Percentiles rank a stretch among this genome's conserved stretches.
phyloP scores from a whole-genome alignment of 2,113 vertebrate genomes.

The Peucedramus taeniatus region DNA sequence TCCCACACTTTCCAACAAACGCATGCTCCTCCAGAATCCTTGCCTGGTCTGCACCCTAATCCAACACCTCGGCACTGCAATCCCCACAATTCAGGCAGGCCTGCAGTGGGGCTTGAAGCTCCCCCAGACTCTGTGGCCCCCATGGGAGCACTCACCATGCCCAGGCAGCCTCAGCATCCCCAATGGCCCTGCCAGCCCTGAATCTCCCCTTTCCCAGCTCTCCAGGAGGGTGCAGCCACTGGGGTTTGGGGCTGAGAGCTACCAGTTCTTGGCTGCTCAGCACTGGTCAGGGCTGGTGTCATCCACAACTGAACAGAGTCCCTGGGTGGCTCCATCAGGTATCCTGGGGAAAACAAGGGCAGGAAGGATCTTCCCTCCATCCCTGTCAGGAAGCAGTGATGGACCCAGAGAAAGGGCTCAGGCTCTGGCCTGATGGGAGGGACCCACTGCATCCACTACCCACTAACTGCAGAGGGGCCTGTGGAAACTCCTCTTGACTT shows the following conservation, averaged over 20 bases:
- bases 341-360: neutral
- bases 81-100: too few relatives aligned
- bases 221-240: neutral
- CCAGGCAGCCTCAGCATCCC: neutral
- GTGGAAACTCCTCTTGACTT: neutral
- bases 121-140: too few relatives aligned
- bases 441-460: neutral
- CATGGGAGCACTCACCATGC: fast-evolving
- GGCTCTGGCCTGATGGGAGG: neutral
- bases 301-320: neutral
- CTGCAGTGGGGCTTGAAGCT: neutral
- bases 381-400: neutral
- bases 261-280: neutral
- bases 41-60: neutral
- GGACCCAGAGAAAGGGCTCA: neutral
- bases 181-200: neutral
- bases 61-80: fast-evolving
- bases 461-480: neutral
- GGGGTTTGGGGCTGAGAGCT: neutral
- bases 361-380: neutral
- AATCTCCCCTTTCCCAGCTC: neutral
- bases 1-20: neutral
- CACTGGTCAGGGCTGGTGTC: neutral
- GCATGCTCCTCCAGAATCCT: neutral
- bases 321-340: neutral